phyloP scores from a whole-genome alignment of 2,797 vertebrate species.

The Acanthornis magna region DNA sequence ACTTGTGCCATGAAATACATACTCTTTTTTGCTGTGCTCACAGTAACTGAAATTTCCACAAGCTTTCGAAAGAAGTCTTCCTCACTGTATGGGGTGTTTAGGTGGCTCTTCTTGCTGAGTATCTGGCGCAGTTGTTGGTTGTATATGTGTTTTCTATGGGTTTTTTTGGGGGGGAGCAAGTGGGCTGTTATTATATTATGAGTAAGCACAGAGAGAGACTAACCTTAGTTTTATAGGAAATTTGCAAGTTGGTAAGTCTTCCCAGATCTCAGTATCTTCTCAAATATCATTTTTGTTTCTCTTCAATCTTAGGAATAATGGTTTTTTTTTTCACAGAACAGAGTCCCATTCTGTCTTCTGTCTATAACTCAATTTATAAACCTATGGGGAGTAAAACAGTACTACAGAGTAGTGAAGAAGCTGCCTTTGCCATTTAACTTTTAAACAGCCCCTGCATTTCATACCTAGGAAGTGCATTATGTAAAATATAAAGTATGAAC shows the following conservation, averaged over 20 bases:
- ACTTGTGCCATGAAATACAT: rapidly evolving
- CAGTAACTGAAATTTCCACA: rapidly evolving
- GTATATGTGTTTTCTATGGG: background rate
- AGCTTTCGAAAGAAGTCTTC: background rate
- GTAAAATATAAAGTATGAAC: background rate
- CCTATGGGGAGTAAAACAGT: background rate
- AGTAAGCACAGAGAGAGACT: background rate
- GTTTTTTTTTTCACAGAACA: background rate
- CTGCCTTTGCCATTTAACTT: background rate
- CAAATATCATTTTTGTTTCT: background rate
- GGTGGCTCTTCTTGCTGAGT: rapidly evolving
- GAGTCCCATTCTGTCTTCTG: background rate
- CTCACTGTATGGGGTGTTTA: rapidly evolving
- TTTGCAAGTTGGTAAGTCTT: background rate
- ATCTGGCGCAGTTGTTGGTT: background rate
- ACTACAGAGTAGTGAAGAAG: background rate
- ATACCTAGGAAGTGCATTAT: background rate
- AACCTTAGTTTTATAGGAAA: background rate
- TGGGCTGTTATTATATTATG: background rate
- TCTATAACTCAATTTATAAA: background rate
- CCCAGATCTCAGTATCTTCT: background rate
- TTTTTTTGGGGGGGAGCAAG: rapidly evolving
- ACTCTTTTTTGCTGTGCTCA: background rate
- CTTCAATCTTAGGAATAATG: background rate
- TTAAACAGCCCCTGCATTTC: background rate